A percentile compares a stretch with the other conserved stretches of the same genome.
These are phyloP conservation scores for Oryzias woworae DNA, from an alignment of 2,113 vertebrate genomes.

Conservation along the genomic window DNA sequence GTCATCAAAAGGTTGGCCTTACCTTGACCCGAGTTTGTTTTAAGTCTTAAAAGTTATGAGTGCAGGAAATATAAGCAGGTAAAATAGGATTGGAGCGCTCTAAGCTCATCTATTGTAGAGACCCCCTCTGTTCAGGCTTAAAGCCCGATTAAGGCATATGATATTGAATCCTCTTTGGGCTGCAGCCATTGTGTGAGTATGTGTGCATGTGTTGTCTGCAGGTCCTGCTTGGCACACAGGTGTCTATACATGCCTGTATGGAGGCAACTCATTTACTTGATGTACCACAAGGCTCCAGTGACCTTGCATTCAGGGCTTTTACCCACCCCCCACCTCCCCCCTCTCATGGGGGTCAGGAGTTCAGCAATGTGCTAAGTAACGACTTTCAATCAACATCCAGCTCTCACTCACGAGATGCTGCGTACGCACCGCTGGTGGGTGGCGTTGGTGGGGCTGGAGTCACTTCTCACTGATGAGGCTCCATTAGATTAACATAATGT, in stretches of 20 bases:
- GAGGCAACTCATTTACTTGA: slow-evolving; percentile 18
- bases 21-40: slow-evolving; percentile 50
- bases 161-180: slow-evolving; percentile 74
- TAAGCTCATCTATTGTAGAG: slow-evolving; percentile 62
- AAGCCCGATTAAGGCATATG: slow-evolving; percentile 69
- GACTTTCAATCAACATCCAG: slow-evolving; percentile 70
- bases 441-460: slow-evolving; percentile 18
- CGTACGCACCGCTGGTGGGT: slow-evolving; percentile 41
- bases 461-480: slow-evolving; percentile 28
- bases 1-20: slow-evolving; percentile 41
- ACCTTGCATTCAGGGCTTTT: slow-evolving; percentile 42
- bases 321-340: slow-evolving; percentile 18
- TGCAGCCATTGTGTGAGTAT: slow-evolving; percentile 51
- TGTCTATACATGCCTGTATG: slow-evolving; percentile 18
- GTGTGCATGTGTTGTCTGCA: slow-evolving; percentile 29
- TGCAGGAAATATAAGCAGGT: slow-evolving; percentile 64
- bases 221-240: slow-evolving; percentile 6
- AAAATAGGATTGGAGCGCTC: slow-evolving; percentile 55
- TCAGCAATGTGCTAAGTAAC: slow-evolving; percentile 60
- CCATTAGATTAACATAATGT: slow-evolving; percentile 68
- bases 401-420: slow-evolving; percentile 45
- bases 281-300: slow-evolving; percentile 13
- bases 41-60: slow-evolving; percentile 59
- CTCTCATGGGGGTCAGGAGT: slow-evolving; percentile 61
- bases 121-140: slow-evolving; percentile 64